phyloP scores from a whole-genome alignment of 2,797 vertebrate species.

The Picus viridis region DNA sequence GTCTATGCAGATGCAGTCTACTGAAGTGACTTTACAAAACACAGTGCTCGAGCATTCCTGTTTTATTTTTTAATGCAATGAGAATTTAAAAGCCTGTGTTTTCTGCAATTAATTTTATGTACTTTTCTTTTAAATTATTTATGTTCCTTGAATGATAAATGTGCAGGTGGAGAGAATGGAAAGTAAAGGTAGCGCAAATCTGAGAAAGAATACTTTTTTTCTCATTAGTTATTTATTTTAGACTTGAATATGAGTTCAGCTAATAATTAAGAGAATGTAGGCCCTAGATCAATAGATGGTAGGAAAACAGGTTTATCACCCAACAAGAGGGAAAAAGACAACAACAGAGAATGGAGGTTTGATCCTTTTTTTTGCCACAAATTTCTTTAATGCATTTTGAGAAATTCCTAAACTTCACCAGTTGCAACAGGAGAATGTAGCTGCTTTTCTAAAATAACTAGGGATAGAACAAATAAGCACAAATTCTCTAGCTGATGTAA shows the following conservation, averaged over 20 bases:
- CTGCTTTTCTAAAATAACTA: background rate
- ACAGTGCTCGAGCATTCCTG: background rate
- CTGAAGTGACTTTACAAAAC: slow-evolving; percentile 52
- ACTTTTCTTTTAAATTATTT: slow-evolving; percentile 75
- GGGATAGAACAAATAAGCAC: background rate
- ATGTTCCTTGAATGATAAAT: slow-evolving; percentile 66
- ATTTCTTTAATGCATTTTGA: background rate
- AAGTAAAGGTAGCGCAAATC: slow-evolving; percentile 14
- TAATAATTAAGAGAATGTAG: slow-evolving; percentile 8
- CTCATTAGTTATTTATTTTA: slow-evolving; percentile 54
- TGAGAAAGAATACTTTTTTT: background rate
- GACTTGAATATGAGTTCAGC: background rate
- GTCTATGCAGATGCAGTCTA: slow-evolving; percentile 48
- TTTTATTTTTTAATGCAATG: slow-evolving; percentile 68
- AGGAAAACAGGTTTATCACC: slow-evolving; percentile 11
- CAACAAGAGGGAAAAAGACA: background rate
- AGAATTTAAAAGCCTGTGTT: slow-evolving; percentile 70
- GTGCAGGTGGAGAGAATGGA: background rate
- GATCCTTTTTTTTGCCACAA: background rate
- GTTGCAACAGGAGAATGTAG: background rate
- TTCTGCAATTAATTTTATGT: slow-evolving; percentile 74
- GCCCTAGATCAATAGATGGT: background rate
- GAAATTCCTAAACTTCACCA: background rate
- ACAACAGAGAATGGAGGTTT: background rate
- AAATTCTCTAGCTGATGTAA: background rate